Conservation (phyloP, 1,140 invertebrate species). For the Hestina assimilis region DNA sequence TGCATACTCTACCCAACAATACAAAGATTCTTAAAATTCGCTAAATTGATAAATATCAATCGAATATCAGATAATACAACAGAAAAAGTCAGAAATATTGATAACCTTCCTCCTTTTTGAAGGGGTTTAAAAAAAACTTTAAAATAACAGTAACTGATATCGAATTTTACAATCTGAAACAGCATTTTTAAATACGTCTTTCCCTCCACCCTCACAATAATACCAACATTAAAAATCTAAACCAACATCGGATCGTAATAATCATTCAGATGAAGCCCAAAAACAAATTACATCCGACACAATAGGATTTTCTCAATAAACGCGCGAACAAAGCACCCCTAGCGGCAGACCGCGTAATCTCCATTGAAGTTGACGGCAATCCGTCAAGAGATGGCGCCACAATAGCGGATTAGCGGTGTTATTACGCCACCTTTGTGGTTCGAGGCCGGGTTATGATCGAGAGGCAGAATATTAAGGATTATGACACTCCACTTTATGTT, state of each 20-base stretch:
- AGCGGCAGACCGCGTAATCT: conserved; percentile 53
- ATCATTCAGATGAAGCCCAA: conserved; percentile 35
- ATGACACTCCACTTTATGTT: conserved; percentile 56
- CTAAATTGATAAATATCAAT: too few species aligned
- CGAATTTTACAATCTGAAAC: too few species aligned
- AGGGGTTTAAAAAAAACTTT: too few species aligned
- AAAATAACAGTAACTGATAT: too few species aligned
- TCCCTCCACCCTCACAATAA: too few species aligned
- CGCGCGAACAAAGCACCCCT: conserved; percentile 62
- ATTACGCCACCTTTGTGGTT: conserved; percentile 73
- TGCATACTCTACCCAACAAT: too few species aligned
- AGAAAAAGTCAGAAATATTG: too few species aligned
- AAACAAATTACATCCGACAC: conserved; percentile 65
- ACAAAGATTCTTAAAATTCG: too few species aligned
- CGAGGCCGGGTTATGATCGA: conserved; percentile 61
- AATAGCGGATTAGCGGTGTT: conserved; percentile 72
- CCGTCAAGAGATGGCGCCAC: conserved; percentile 73
- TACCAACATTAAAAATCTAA: conserved; percentile 9
- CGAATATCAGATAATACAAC: too few species aligned
- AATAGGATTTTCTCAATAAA: conserved; percentile 59
- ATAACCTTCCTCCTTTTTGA: too few species aligned
- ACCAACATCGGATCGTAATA: conserved; percentile 1
- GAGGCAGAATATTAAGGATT: conserved; percentile 69
- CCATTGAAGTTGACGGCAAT: conserved; percentile 63
- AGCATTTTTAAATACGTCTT: too few species aligned